These are phyloP conservation scores for Biston betularia DNA, from an alignment of 2,888 invertebrate species.

Conservation along the genomic window DNA sequence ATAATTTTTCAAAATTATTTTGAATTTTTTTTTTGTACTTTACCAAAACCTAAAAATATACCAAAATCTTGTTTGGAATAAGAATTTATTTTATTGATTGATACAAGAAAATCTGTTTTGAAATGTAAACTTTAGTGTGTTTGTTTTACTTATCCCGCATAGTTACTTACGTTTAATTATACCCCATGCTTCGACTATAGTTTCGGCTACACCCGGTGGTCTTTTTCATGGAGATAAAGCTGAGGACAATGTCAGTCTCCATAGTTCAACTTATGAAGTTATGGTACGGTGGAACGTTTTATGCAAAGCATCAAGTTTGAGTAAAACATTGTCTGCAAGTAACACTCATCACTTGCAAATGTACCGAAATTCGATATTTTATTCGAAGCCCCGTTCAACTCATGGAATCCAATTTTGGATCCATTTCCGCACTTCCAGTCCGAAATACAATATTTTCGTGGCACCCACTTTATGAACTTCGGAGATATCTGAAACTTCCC, in stretches of 20 bases:
- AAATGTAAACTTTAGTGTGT: not conserved
- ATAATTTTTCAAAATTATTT: too few relatives aligned
- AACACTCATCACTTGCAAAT: slow-evolving; percentile 18
- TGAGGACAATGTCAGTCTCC: too few relatives aligned
- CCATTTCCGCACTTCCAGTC: slow-evolving; percentile 25
- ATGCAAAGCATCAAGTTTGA: not conserved
- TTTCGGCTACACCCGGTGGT: too few relatives aligned
- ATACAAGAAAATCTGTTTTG: too few relatives aligned
- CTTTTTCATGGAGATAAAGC: too few relatives aligned
- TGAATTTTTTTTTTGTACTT: too few relatives aligned
- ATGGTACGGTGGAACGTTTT: not conserved
- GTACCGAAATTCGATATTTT: slow-evolving; percentile 35
- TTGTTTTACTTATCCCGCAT: not conserved
- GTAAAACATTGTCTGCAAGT: slow-evolving; percentile 3
- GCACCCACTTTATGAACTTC: slow-evolving; percentile 29
- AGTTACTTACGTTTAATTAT: not conserved
- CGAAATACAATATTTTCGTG: slow-evolving; percentile 36
- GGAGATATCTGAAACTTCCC: slow-evolving; percentile 30
- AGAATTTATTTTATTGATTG: too few relatives aligned
- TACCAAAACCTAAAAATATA: too few relatives aligned
- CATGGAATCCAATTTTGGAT: slow-evolving; percentile 31
- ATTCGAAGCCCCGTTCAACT: slow-evolving; percentile 23
- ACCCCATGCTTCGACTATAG: too few relatives aligned
- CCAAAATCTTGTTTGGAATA: too few relatives aligned
- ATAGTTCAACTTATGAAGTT: not conserved